phyloP scores from a whole-genome alignment of 2,113 vertebrate genomes.

The Pseudopodoces humilis region DNA sequence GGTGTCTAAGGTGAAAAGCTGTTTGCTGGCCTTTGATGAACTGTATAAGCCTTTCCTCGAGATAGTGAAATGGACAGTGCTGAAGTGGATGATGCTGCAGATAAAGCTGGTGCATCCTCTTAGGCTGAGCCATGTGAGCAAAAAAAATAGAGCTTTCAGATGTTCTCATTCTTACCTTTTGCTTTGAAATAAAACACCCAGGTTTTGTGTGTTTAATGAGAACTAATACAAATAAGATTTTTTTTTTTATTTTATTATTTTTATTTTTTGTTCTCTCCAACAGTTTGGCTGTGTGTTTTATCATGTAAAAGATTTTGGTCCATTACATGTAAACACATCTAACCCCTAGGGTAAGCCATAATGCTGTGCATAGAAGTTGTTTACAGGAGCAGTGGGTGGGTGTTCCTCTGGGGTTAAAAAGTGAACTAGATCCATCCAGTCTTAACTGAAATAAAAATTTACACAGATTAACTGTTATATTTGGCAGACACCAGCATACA shows the following conservation, averaged over 20 bases:
- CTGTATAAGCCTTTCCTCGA: not conserved
- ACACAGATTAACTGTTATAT: conserved; percentile 37
- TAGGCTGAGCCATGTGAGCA: not conserved
- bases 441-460: not conserved
- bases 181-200: not conserved
- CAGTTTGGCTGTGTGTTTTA: not conserved
- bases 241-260: no score
- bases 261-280: not conserved
- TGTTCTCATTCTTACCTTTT: not conserved
- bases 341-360: not conserved
- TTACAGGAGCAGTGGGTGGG: not conserved
- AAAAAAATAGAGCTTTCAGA: not conserved
- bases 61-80: not conserved
- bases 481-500: not conserved
- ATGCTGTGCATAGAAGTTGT: not conserved
- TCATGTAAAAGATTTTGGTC: not conserved
- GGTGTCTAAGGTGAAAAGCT: not conserved
- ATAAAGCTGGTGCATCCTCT: conserved; percentile 17
- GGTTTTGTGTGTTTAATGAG: not conserved
- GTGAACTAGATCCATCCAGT: not conserved
- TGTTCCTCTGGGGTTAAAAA: conserved; percentile 10
- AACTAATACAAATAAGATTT: not conserved
- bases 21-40: not conserved
- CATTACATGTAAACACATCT: not conserved
- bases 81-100: not conserved